These are phyloP conservation scores for Myotis lucifugus DNA, from an alignment of 2,113 vertebrate genomes.

Conservation along the genomic window DNA sequence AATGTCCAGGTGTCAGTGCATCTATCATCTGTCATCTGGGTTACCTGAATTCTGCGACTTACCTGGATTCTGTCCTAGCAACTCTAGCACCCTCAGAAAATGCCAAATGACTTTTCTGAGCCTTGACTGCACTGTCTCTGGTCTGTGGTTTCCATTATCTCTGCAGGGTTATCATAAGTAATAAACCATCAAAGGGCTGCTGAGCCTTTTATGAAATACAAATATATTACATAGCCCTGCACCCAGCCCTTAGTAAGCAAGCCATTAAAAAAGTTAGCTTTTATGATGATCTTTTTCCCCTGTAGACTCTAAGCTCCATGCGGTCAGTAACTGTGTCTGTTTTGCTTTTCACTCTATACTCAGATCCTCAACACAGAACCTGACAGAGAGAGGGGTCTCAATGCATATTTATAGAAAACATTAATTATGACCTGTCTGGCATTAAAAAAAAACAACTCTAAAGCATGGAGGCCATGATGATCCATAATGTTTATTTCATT, in stretches of 20 bases:
- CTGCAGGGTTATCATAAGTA: background rate
- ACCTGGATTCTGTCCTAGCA: background rate
- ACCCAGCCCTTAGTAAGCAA: background rate
- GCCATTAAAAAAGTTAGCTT: background rate
- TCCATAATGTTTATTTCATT: constrained; percentile 15
- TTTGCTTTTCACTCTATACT: background rate
- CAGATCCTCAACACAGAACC: background rate
- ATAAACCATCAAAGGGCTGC: background rate
- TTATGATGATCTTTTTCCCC: background rate
- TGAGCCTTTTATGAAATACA: background rate
- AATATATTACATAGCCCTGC: background rate
- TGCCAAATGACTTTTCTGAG: background rate
- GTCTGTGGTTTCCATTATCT: background rate
- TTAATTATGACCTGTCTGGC: background rate
- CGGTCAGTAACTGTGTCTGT: background rate
- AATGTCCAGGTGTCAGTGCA: background rate
- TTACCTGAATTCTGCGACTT: background rate
- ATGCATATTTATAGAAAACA: background rate
- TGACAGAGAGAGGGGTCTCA: background rate
- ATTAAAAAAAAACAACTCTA: background rate
- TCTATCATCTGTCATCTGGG: background rate
- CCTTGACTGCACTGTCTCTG: background rate
- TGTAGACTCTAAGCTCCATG: background rate
- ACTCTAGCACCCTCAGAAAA: background rate
- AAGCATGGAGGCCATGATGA: background rate